Evolutionary conservation across 2,113 vertebrate genomes (phyloP).

Genomic region (Beaufortia kweichowensis): DNA sequence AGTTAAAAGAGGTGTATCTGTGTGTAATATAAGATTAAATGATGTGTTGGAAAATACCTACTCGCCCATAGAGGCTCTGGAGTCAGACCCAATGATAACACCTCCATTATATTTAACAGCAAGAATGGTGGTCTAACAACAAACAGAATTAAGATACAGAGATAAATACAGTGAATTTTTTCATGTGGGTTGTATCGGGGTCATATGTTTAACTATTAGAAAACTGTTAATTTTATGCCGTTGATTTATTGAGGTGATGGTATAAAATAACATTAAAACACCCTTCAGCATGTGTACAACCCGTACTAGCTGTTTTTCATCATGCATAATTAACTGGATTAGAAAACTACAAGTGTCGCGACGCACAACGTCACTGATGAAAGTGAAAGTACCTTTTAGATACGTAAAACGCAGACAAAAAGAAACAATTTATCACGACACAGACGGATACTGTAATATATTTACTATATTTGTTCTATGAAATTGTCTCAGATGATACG

Average conservation of each 20-base stretch:
- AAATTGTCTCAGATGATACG: neutral
- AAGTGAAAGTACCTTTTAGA: constrained; percentile 53
- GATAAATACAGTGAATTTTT: no score
- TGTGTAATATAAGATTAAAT: neutral
- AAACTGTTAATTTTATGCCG: no score
- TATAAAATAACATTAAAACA: no score
- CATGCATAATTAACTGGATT: no score
- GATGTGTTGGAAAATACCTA: constrained; percentile 61
- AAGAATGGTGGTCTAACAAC: constrained; percentile 84
- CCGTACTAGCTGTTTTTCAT: no score
- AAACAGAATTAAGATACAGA: neutral
- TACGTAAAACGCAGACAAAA: neutral
- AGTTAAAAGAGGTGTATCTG: neutral
- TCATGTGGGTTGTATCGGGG: neutral
- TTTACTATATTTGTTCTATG: neutral
- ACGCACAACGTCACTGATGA: neutral
- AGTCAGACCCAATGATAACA: constrained; percentile 84
- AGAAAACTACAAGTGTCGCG: no score
- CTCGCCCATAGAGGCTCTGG: constrained; percentile 84
- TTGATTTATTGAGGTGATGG: no score
- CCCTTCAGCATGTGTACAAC: no score
- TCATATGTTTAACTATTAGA: no score
- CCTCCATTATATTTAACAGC: constrained; percentile 84
- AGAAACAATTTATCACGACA: neutral
- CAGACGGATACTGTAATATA: neutral